A percentile compares a stretch with the other conserved stretches of the same genome.
Evolutionary conservation across 2,113 vertebrate genomes (phyloP).

Genomic region (Arenaria interpres): DNA sequence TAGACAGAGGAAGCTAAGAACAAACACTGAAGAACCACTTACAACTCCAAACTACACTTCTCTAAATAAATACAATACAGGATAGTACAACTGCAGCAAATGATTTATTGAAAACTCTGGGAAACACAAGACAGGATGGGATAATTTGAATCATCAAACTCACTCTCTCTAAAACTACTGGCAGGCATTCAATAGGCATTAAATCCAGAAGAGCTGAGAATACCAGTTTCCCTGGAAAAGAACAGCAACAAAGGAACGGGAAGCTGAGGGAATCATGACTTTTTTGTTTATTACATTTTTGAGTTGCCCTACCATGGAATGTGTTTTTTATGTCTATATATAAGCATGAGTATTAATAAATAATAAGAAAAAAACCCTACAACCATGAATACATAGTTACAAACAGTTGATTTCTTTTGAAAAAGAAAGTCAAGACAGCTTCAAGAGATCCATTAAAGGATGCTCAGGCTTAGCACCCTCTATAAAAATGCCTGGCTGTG

Average conservation of each 20-base stretch:
- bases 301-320: background rate
- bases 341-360: background rate
- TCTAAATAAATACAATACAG: conserved; percentile 14
- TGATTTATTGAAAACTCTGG: conserved; percentile 32
- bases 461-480: background rate
- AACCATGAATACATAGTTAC: background rate
- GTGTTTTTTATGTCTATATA: background rate
- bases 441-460: background rate
- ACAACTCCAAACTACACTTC: background rate
- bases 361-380: background rate
- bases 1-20: background rate
- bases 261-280: background rate
- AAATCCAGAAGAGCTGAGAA: background rate
- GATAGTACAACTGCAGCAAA: background rate
- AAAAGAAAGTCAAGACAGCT: background rate
- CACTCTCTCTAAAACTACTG: conserved; percentile 26
- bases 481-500: background rate
- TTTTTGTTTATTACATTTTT: background rate
- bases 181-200: conserved; percentile 27
- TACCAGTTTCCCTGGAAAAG: background rate
- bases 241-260: background rate
- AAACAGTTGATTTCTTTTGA: background rate
- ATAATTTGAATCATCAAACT: conserved; percentile 39
- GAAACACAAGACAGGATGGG: background rate
- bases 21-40: background rate